phyloP scores from a whole-genome alignment of 30 jellyfish, hydroid and myxozoan genomes.

The Turritopsis rubra region DNA sequence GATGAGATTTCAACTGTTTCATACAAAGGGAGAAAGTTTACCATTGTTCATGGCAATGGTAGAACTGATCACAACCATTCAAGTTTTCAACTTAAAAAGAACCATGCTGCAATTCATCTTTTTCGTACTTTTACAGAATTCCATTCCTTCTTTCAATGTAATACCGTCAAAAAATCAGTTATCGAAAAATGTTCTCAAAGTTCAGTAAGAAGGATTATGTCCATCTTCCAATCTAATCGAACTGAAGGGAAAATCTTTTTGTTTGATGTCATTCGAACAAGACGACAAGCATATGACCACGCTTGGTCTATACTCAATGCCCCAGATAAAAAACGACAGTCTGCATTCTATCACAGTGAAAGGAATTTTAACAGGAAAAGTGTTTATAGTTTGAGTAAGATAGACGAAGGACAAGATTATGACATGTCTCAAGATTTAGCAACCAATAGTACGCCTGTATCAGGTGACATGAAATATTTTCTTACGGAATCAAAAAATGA shows the following conservation, averaged over 20 bases:
- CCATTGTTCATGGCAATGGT: slow-evolving; percentile 80
- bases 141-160: slow-evolving; percentile 95
- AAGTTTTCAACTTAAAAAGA: slow-evolving; percentile 59
- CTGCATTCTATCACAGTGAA: slow-evolving; percentile 84
- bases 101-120: slow-evolving; percentile 75
- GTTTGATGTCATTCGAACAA: slow-evolving; percentile 86
- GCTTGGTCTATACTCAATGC: slow-evolving; percentile 94
- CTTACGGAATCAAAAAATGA: slow-evolving; percentile 6
- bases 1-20: slow-evolving; percentile 97
- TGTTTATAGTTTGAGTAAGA: slow-evolving; percentile 31
- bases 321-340: slow-evolving; percentile 74
- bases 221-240: slow-evolving; percentile 66
- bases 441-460: background rate
- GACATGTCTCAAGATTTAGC: slow-evolving; percentile 1
- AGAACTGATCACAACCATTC: slow-evolving; percentile 60
- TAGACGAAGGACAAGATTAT: slow-evolving; percentile 21
- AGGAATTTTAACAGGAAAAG: slow-evolving; percentile 51
- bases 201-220: slow-evolving; percentile 76
- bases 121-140: slow-evolving; percentile 95
- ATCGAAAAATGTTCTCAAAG: slow-evolving; percentile 89
- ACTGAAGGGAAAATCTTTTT: slow-evolving; percentile 52
- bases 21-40: slow-evolving; percentile 88
- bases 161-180: slow-evolving; percentile 86
- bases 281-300: slow-evolving; percentile 93
- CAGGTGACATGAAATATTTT: background rate